Percentiles rank a stretch among this genome's conserved stretches.
phyloP scores from a whole-genome alignment of 2,797 vertebrate genomes.

The Ctenochaetus hawaiiensis region DNA sequence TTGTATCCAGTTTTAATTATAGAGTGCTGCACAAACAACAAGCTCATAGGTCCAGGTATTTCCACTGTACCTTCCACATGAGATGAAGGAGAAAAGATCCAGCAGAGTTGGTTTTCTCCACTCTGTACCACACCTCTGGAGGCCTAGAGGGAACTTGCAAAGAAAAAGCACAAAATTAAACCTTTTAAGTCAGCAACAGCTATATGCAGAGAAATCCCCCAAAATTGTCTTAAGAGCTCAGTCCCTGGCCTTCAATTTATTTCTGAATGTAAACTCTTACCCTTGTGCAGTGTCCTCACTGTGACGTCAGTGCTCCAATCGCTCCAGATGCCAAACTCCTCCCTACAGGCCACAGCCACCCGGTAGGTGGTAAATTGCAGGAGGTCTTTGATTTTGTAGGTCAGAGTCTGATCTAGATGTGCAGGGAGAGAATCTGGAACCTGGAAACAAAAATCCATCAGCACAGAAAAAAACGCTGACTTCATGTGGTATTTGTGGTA shows the following conservation, averaged over 20 bases:
- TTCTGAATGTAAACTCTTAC: conserved; percentile 8
- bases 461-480: background rate
- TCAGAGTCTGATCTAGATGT: accelerated
- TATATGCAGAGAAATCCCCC: no score
- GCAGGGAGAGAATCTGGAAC: background rate
- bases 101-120: conserved; percentile 17
- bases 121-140: conserved; percentile 52
- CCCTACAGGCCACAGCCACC: conserved; percentile 50
- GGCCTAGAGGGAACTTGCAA: conserved; percentile 38
- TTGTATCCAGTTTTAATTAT: no score
- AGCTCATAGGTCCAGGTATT: no score
- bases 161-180: background rate
- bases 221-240: background rate
- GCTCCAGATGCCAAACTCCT: conserved; percentile 13
- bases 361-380: conserved; percentile 37
- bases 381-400: conserved; percentile 30
- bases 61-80: conserved; percentile 53
- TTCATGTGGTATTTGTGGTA: background rate
- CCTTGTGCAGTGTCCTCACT: conserved; percentile 27
- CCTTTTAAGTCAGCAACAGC: no score
- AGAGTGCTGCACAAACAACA: no score
- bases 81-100: conserved; percentile 34
- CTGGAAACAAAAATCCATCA: conserved; percentile 20
- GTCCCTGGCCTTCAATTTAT: background rate
- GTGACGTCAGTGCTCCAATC: conserved; percentile 44